phyloP scores from a whole-genome alignment of 2,113 vertebrate species.

The Xenopus laevis region DNA sequence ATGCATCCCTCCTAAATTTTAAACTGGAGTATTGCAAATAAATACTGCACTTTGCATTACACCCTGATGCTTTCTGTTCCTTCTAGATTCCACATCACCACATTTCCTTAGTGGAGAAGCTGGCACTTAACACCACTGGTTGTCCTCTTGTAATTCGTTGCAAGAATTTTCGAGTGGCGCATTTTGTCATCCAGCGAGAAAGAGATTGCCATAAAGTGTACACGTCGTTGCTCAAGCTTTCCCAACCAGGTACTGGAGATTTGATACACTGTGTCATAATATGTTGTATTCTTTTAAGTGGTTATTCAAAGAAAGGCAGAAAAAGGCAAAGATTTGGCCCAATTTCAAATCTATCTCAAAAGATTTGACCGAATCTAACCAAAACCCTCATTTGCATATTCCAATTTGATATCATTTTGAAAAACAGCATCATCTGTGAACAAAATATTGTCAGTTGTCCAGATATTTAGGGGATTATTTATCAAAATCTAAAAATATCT shows the following conservation, averaged over 20 bases:
- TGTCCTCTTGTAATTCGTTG: constrained; percentile 69
- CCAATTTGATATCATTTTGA: no score
- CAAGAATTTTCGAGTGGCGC: constrained; percentile 70
- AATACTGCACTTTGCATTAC: no score
- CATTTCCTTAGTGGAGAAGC: constrained; percentile 69
- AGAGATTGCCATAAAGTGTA: constrained; percentile 71
- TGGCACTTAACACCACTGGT: constrained; percentile 60
- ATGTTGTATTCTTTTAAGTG: no score
- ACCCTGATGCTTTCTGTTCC: constrained; percentile 4
- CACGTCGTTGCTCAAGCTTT: constrained; percentile 71
- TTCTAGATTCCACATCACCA: constrained; percentile 73
- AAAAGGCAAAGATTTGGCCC: no score
- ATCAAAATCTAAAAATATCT: no score
- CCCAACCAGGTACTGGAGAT: constrained; percentile 65
- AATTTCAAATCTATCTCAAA: no score
- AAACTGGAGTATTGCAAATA: background rate
- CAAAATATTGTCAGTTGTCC: no score
- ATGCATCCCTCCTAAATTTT: constrained; percentile 11
- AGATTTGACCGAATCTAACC: no score
- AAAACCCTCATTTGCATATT: no score
- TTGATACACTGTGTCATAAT: background rate
- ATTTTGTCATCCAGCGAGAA: constrained; percentile 70
- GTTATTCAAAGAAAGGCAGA: no score
- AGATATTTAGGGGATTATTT: no score
- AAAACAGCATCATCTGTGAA: no score